Base-by-base conservation (phyloP, 2,888 invertebrate genomes). In the Epinotia bilunana region DNA sequence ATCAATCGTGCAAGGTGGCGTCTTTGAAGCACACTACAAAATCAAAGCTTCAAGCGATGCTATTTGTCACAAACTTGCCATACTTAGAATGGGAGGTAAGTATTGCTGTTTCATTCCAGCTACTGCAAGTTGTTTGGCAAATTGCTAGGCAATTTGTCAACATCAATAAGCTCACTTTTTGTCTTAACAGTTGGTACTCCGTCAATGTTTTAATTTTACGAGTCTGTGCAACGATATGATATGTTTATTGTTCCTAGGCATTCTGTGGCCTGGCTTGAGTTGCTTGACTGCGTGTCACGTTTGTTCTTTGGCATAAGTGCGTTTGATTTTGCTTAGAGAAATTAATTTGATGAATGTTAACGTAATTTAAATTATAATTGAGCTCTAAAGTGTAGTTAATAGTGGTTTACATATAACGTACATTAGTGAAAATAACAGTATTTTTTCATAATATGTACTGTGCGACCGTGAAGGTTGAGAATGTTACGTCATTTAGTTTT, bases 251-350 rank as follows among this genome's bases (percentile, higher is more conserved):
- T 72, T 72, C 63, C 62, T 76, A 75, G 62, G 61, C 62, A 75
- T 67, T 75, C 75, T 80, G 82, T 80, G 81, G 80, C 77, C 79
- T 78, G 78, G 80, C 77, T 80, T 78, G 78, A 82, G 81, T 90
- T 90, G 91, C 87, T 89, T 94, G 94, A 93, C 92, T 94, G 94
- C 94, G 94, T 94, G 94, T 94, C 94, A 94, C 93, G 94, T 93
- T 93, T 90, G 87, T 89, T 89, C 88, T 87, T 87, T 87, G 84
- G 88, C 85, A 87, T 86, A 89, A 87, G 90, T 89, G 89, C 86
- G 87, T 87, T 89, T 86, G 86, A 87, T 87, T 88, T 90, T 87
- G 85, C 87, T 90, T 89, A 87, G 77, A 74, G 78, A 78, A 76
- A 78, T 76, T 79, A 73, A 74, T 79, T 81, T 80, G 80, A 80